A percentile compares a stretch with the other conserved stretches of the same genome.
Evolutionary conservation across 2,113 vertebrate genomes (phyloP).

Genomic region (Orcinus orca): DNA sequence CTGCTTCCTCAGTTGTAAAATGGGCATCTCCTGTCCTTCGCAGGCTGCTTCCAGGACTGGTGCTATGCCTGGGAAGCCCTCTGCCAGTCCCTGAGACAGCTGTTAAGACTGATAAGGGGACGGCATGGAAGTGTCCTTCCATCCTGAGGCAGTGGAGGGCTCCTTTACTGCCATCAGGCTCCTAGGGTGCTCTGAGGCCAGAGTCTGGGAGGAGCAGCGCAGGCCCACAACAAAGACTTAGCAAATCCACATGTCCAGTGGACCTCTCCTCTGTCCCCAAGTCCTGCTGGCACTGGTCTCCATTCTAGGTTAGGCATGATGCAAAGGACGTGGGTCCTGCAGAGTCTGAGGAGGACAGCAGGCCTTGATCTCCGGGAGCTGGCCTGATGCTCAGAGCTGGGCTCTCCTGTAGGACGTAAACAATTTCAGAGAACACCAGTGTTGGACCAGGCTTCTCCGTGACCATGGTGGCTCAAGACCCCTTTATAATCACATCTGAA

Average conservation of each 20-base stretch:
- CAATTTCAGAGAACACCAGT: not conserved
- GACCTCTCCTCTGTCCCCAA: not conserved
- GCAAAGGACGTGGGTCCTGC: not conserved
- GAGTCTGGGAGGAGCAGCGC: not conserved
- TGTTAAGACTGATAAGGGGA: not conserved
- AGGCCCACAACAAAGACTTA: not conserved
- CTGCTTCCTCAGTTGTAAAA: not conserved
- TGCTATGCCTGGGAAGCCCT: not conserved
- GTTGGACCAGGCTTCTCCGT: not conserved
- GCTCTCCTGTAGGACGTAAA: not conserved
- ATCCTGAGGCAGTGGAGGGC: not conserved
- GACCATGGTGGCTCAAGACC: not conserved
- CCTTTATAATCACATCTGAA: not conserved
- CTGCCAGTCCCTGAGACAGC: not conserved
- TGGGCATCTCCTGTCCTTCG: fast-evolving
- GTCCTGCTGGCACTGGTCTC: not conserved
- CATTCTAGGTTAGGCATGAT: not conserved
- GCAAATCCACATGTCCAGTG: not conserved
- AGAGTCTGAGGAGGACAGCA: not conserved
- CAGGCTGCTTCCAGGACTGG: not conserved
- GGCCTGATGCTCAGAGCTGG: not conserved
- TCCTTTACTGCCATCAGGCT: too few species aligned
- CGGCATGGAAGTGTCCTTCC: not conserved
- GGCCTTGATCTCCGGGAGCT: not conserved
- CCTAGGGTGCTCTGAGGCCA: not conserved